Percentiles rank a stretch among this genome's conserved stretches.
These are phyloP conservation scores for Callopanchax toddi DNA, from an alignment of 2,113 vertebrate species.

Conservation along the genomic window DNA sequence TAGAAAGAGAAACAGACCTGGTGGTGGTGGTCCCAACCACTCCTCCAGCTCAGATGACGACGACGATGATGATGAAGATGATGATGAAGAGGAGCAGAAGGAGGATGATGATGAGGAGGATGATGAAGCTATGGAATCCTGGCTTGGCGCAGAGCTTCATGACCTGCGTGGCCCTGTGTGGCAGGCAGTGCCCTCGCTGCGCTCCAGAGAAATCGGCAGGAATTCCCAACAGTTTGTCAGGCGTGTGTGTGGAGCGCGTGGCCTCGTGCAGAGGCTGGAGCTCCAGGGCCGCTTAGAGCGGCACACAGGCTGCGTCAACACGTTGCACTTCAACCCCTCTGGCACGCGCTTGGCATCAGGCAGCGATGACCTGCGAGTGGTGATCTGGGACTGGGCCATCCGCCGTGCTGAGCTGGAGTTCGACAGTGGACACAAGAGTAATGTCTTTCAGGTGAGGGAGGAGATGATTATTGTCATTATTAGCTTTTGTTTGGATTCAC, in stretches of 20 bases:
- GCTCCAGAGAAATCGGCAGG: slow-evolving; percentile 85
- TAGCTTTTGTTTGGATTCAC: background rate
- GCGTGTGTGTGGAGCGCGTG: slow-evolving; percentile 88
- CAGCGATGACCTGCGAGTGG: slow-evolving; percentile 93
- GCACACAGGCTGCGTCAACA: slow-evolving; percentile 95
- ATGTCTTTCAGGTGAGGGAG: slow-evolving; percentile 92
- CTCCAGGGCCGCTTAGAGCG: slow-evolving; percentile 91
- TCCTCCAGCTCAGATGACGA: slow-evolving; percentile 83
- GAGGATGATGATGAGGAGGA: slow-evolving; percentile 79
- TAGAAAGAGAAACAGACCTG: slow-evolving; percentile 77
- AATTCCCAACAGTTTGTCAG: slow-evolving; percentile 84
- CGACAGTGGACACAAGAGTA: slow-evolving; percentile 96
- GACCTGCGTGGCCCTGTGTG: slow-evolving; percentile 85
- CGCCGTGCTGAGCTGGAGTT: slow-evolving; percentile 89
- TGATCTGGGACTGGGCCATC: slow-evolving; percentile 95
- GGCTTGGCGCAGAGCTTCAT: slow-evolving; percentile 87
- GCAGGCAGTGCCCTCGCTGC: slow-evolving; percentile 85
- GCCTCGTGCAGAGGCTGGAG: slow-evolving; percentile 90
- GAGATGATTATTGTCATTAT: background rate
- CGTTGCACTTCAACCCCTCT: slow-evolving; percentile 94
- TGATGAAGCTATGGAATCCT: slow-evolving; percentile 89
- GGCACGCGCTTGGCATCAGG: slow-evolving; percentile 94
- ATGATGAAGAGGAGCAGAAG: slow-evolving; percentile 78
- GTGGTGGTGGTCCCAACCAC: slow-evolving; percentile 65
- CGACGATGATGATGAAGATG: slow-evolving; percentile 81